Evolutionary conservation across 92 coral and sea anemone species (phyloP).

Genomic region (Palythoa grandis): DNA sequence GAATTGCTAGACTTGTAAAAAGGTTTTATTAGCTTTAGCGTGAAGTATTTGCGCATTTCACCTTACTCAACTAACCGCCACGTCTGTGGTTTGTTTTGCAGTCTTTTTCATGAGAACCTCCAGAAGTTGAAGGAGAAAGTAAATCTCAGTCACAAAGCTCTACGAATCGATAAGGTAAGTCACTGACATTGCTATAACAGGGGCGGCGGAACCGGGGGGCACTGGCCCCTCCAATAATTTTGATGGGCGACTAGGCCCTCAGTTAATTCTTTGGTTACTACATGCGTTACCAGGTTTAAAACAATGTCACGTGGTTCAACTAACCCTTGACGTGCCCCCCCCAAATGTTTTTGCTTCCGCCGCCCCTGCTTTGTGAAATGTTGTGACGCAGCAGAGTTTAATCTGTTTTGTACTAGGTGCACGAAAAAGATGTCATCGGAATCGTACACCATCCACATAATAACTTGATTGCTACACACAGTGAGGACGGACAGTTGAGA

Average conservation of each 20-base stretch:
- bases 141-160: slow-evolving; percentile 84
- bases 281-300: no score
- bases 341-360: no score
- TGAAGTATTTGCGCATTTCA: not conserved
- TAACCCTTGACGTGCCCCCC: no score
- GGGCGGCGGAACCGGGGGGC: no score
- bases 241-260: no score
- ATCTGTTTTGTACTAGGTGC: slow-evolving; percentile 66
- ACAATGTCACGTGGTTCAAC: no score
- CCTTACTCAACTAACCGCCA: not conserved
- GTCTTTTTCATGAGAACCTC: slow-evolving; percentile 88
- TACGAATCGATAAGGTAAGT: slow-evolving; percentile 91
- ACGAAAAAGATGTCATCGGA: slow-evolving; percentile 99
- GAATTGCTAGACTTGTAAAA: no score
- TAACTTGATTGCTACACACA: slow-evolving; percentile 88
- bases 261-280: no score
- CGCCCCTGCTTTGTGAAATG: not conserved
- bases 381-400: not conserved
- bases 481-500: slow-evolving; percentile 98
- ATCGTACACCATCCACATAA: slow-evolving; percentile 97
- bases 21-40: no score
- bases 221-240: no score
- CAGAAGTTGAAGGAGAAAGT: slow-evolving; percentile 70
- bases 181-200: no score
- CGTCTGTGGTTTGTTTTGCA: slow-evolving; percentile 30